Base-by-base conservation (phyloP, 92 coral and sea anemone species). In the Epizoanthus rinbou region DNA sequence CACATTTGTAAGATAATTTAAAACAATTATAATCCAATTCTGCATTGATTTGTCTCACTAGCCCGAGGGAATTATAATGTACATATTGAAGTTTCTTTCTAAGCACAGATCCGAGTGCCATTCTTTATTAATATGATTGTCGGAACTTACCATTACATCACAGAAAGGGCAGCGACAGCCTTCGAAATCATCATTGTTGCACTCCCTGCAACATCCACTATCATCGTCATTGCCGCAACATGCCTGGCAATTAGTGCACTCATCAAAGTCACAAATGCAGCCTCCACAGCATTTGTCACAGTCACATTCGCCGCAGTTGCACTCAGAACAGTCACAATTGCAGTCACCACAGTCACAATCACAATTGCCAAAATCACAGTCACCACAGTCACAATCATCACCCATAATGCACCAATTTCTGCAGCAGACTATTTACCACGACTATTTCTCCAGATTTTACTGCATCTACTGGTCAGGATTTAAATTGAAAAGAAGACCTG, bases 261-360 rank as follows among this genome's bases (percentile, higher is more conserved):
- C 60, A 21, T 72, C 76, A 24, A 72, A 72, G 53, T 47, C 60
- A 72, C 76, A 72, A n/a, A 47, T 47, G 37, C 76, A 72, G 9
- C 76, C 19, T 33, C 19, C 35, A 72, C 76, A 72, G 35, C 76
- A 72, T 2, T 72, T n/a, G 24, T 72, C 60, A 5, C 21, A 16
- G 37, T 72, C 39, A 19, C 76, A 72, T 7, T 0, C 35, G 47
- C 76, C 50, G 57, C 53, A 56, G 16, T 50, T 58, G 53, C 59
- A 43, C 7, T 41, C 31, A 16, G 31, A 3, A 72, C 13, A 24
- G 8, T 67, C 9, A 50, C 76, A 67, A 43, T 59, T 24, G 24
- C 64, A 59, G 21, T 65, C 70, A 65, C 8, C 13, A 15, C 9
- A 33, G 23, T 35, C 73, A 28, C 70, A 65, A 7, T 71, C 75